Base-by-base conservation (phyloP, 2,888 invertebrate species). In the Coecobrya sp. region DNA sequence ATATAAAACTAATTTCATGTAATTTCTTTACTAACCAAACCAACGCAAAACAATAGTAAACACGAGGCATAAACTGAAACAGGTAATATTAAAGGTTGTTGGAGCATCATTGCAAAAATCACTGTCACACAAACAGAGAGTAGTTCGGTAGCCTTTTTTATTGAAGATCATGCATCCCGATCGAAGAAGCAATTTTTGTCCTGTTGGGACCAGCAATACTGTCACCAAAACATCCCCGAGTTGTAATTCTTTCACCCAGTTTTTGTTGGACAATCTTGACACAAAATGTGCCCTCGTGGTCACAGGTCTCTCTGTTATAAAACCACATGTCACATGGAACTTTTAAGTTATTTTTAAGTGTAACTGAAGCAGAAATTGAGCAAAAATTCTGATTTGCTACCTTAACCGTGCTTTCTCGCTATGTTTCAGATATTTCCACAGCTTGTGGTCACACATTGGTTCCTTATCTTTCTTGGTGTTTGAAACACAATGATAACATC, bases 351-450 rank as follows among this genome's bases (percentile, higher is more conserved):
- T n/a, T n/a, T n/a, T n/a, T n/a, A n/a, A n/a, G n/a, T n/a, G n/a
- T n/a, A n/a, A n/a, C n/a, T n/a, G n/a, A n/a, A n/a, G n/a, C n/a
- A n/a, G n/a, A n/a, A n/a, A n/a, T n/a, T n/a, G n/a, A n/a, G n/a
- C n/a, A n/a, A n/a, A n/a, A n/a, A n/a, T n/a, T n/a, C n/a, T n/a
- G n/a, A n/a, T n/a, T 45, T 7, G 10, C 10, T 62, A 93, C 93
- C 84, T 93, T 13, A 93, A 16, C 7, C 70, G 22, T 22, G 90
- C 52, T 42, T 87, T 90, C 52, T 93, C 90, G 25, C 90, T 90
- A 30, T 93, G 90, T 8, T 76, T 81, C 22, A 93, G 30, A 22
- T 90, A 90, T 19, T 87, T 86, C 85, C 84, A 93, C 42, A 93
- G 59, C 19, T 62, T 59, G 36, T 42, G 81, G 49, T 93, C 93